A percentile compares a stretch with the other conserved stretches of the same genome.
These are phyloP conservation scores for Cygnus atratus DNA, from an alignment of 2,113 vertebrate species.

Conservation along the genomic window DNA sequence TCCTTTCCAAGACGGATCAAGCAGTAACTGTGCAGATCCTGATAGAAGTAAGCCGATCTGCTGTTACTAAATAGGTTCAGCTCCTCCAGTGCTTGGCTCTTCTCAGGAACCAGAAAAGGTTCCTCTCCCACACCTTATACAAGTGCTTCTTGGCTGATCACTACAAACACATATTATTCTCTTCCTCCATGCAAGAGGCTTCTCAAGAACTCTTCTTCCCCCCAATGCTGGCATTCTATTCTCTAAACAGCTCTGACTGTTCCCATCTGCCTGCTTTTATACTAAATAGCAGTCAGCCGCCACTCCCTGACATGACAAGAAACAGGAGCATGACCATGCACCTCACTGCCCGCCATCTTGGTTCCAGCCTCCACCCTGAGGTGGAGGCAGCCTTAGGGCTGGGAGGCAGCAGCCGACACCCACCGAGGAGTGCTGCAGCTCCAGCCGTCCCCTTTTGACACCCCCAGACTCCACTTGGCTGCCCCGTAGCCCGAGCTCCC, in stretches of 20 bases:
- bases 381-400: not conserved
- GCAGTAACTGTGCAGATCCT: rapidly evolving
- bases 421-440: not conserved
- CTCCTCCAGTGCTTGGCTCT: not conserved
- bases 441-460: rapidly evolving
- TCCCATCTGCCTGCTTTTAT: not conserved
- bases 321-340: rapidly evolving
- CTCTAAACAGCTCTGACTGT: rapidly evolving
- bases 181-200: too few relatives aligned
- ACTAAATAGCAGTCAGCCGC: rapidly evolving
- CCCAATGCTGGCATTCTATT: too few relatives aligned
- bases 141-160: not conserved
- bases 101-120: rapidly evolving
- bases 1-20: not conserved
- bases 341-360: not conserved
- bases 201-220: not conserved
- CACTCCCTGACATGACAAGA: too few relatives aligned
- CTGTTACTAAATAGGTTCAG: rapidly evolving
- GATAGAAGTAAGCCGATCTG: not conserved
- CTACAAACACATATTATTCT: rapidly evolving
- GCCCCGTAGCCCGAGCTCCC: not conserved
- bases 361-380: not conserved
- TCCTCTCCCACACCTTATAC: rapidly evolving
- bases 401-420: not conserved
- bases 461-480: rapidly evolving